Percentiles rank a stretch among this genome's conserved stretches.
Conservation (phyloP, 2,888 invertebrate species). For the Rambutsinella grinnellia region DNA sequence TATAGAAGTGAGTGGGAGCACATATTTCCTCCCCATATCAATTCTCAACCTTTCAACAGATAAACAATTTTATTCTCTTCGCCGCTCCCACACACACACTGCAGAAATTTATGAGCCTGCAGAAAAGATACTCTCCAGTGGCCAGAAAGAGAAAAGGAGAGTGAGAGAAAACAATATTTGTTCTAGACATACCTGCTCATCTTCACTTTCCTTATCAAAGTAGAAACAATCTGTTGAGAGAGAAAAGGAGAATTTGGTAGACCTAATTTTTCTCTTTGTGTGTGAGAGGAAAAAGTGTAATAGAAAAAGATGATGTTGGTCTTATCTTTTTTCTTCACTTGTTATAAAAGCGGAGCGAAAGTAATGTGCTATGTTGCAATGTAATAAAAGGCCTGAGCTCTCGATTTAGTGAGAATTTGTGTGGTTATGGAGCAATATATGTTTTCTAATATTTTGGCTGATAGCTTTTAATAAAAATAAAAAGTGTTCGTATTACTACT, state of each 20-base stretch:
- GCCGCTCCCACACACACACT: too few species aligned
- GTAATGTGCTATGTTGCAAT: too few species aligned
- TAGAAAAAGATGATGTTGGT: too few species aligned
- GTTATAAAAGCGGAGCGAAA: too few species aligned
- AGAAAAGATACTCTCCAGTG: too few species aligned
- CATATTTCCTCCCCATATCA: conserved; percentile 38
- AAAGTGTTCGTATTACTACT: conserved; percentile 11
- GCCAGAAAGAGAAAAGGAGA: conserved; percentile 2
- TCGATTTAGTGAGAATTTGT: not conserved
- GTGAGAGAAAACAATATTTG: conserved; percentile 4
- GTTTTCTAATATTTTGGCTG: conserved; percentile 37
- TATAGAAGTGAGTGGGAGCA: too few species aligned
- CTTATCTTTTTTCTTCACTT: too few species aligned
- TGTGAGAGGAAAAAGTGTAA: too few species aligned
- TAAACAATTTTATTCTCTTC: conserved; percentile 18
- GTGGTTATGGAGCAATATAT: conserved; percentile 16
- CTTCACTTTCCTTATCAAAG: not conserved
- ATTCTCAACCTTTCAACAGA: conserved; percentile 54
- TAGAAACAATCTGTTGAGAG: too few species aligned
- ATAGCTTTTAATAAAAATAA: conserved; percentile 46
- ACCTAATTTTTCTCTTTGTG: not conserved
- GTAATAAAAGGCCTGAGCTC: too few species aligned
- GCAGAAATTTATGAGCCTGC: conserved; percentile 49
- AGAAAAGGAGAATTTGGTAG: not conserved
- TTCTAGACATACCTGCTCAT: not conserved